A percentile compares a stretch with the other conserved stretches of the same genome.
These are phyloP conservation scores for Caloenas nicobarica DNA, from an alignment of 2,113 vertebrate genomes.

Conservation along the genomic window DNA sequence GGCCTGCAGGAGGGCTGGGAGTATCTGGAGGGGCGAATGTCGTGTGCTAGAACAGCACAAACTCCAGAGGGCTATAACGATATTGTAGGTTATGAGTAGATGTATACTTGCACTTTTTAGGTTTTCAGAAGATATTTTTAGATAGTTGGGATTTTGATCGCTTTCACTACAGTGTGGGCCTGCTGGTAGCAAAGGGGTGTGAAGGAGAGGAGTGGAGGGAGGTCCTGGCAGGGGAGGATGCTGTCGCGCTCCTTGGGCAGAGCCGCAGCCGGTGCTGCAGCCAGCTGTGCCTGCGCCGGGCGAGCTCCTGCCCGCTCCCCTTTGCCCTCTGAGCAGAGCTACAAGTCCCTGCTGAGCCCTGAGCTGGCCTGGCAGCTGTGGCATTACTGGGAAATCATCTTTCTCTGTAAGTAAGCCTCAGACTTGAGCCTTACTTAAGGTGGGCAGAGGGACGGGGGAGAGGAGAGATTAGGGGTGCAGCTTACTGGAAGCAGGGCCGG, in stretches of 20 bases:
- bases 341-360: background rate
- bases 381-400: slow-evolving; percentile 30
- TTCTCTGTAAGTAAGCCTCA: background rate
- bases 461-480: background rate
- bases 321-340: background rate
- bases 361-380: slow-evolving; percentile 8
- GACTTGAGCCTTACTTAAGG: slow-evolving; percentile 19
- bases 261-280: background rate
- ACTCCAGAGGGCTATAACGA: background rate
- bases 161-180: background rate
- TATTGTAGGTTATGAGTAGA: background rate
- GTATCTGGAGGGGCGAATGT: rapidly evolving
- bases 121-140: background rate
- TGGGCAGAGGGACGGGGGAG: background rate
- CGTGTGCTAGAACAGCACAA: background rate
- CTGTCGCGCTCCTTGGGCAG: background rate
- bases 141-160: background rate
- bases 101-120: background rate
- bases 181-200: background rate
- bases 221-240: background rate
- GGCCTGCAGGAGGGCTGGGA: background rate
- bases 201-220: background rate
- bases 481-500: background rate
- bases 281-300: too few species aligned
- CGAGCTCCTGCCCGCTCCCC: background rate